These are phyloP conservation scores for Rugalucina vietnamica DNA, from an alignment of 2,888 invertebrate genomes.

Conservation along the genomic window DNA sequence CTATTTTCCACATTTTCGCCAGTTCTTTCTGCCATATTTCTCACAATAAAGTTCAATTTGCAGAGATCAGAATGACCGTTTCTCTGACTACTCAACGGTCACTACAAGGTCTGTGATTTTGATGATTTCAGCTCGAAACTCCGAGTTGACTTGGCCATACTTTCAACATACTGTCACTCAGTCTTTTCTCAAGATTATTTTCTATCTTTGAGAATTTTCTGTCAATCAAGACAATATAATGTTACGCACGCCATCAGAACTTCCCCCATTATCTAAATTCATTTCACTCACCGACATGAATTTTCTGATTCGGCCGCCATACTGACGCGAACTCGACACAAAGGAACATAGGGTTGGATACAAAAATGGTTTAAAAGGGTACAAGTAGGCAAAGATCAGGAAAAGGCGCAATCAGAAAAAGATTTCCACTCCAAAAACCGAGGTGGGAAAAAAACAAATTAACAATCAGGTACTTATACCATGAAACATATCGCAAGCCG, in stretches of 20 bases:
- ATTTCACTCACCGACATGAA: neutral
- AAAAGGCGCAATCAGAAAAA: too few species aligned
- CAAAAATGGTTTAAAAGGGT: too few species aligned
- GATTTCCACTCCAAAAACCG: too few species aligned
- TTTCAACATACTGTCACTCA: neutral
- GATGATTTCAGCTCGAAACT: neutral
- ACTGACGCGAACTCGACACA: neutral
- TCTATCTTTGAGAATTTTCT: neutral
- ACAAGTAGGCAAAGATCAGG: too few species aligned
- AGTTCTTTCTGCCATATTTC: neutral
- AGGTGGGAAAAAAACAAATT: too few species aligned
- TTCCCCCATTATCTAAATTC: neutral
- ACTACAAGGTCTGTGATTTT: neutral
- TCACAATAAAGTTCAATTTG: neutral
- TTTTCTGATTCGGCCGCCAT: neutral
- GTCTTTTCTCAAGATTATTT: neutral
- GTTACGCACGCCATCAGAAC: neutral
- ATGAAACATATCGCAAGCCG: too few species aligned
- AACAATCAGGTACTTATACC: too few species aligned
- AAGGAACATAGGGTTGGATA: slow-evolving; percentile 1
- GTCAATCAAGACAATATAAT: neutral
- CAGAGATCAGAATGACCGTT: neutral
- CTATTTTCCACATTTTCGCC: neutral
- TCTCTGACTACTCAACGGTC: neutral
- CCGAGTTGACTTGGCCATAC: neutral